phyloP scores from a whole-genome alignment of 2,888 invertebrate genomes.

The Chymomyza amoena region DNA sequence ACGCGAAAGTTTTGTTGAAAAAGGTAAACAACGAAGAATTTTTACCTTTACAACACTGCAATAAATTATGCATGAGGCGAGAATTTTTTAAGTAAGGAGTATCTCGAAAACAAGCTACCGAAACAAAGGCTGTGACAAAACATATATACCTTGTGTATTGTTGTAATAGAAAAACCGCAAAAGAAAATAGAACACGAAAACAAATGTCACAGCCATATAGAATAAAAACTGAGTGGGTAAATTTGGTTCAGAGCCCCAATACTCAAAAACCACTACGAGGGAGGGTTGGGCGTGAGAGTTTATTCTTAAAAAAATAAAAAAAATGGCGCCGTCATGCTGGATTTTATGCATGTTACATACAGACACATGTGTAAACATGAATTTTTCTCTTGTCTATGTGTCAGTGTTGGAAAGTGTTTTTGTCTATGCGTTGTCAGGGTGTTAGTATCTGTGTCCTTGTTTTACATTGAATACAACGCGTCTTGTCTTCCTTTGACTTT shows the following conservation, averaged over 20 bases:
- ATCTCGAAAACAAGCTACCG: constrained; percentile 19
- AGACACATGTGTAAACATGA: constrained; percentile 50
- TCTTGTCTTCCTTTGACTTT: background rate
- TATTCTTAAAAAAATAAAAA: constrained; percentile 24
- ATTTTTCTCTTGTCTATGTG: constrained; percentile 21
- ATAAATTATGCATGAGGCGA: constrained; percentile 71
- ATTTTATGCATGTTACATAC: background rate
- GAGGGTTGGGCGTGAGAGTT: background rate
- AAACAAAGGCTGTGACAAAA: constrained; percentile 15
- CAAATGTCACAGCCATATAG: constrained; percentile 43
- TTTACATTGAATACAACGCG: background rate
- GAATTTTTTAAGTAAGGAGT: constrained; percentile 47
- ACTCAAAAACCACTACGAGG: background rate
- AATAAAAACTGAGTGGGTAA: constrained; percentile 30
- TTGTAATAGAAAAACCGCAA: constrained; percentile 48
- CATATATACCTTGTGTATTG: constrained; percentile 26
- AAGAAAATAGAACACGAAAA: constrained; percentile 25
- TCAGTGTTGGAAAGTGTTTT: background rate
- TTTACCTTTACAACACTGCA: constrained; percentile 54
- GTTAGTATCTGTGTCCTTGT: background rate
- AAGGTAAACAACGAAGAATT: constrained; percentile 39
- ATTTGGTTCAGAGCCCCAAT: background rate
- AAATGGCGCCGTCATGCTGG: constrained; percentile 41
- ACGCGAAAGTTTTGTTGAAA: background rate
- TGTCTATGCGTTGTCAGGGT: background rate